These are phyloP conservation scores for Pristionchus exspectatus DNA, from an alignment of 2,888 invertebrate species.

Conservation along the genomic window DNA sequence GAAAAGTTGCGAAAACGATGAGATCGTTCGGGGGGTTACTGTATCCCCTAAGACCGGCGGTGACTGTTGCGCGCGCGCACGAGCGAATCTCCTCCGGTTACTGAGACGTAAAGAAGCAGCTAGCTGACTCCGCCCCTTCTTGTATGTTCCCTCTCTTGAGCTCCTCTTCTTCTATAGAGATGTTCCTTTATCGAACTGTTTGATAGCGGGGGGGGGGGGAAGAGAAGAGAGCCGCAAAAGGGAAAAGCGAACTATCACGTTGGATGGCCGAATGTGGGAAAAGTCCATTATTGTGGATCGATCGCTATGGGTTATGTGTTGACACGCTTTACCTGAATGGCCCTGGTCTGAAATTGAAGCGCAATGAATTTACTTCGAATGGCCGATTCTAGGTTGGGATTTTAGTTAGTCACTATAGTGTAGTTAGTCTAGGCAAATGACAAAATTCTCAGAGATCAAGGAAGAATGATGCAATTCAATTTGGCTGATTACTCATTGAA, in stretches of 20 bases:
- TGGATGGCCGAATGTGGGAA: background rate
- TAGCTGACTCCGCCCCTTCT: background rate
- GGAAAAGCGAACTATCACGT: background rate
- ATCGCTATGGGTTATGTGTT: background rate
- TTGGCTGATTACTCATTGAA: background rate
- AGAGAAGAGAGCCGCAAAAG: background rate
- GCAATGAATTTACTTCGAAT: too few species aligned
- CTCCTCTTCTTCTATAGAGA: background rate
- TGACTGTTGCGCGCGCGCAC: too few species aligned
- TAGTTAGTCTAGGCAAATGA: too few species aligned
- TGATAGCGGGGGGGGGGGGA: background rate
- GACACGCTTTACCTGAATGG: background rate
- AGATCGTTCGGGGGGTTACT: background rate
- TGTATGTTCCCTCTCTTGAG: background rate
- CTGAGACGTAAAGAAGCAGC: background rate
- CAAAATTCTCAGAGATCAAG: background rate
- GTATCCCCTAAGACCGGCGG: background rate
- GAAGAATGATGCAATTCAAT: background rate
- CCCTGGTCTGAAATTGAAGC: background rate
- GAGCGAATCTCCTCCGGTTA: too few species aligned
- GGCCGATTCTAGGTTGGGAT: too few species aligned
- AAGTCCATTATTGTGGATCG: constrained; percentile 19
- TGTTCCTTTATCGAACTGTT: background rate
- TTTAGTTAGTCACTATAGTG: too few species aligned
- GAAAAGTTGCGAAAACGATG: too few species aligned